Conservation (phyloP, 2,888 invertebrate species). For the Himalopsyche anomala region DNA sequence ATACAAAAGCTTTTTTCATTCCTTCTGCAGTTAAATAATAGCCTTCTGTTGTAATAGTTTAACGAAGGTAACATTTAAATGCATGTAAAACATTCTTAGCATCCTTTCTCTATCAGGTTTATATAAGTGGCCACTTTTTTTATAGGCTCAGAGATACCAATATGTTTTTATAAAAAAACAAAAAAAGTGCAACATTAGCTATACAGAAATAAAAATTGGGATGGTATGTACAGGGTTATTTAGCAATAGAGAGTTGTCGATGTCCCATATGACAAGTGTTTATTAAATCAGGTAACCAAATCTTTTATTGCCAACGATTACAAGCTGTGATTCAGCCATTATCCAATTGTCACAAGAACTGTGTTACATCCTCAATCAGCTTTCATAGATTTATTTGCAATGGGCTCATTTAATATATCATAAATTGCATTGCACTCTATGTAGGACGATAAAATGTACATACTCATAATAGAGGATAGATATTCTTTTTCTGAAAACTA, state of each 20-base stretch:
- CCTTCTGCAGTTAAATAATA: too few species aligned
- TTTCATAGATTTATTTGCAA: constrained; percentile 29
- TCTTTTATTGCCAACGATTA: constrained; percentile 51
- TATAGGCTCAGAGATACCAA: too few species aligned
- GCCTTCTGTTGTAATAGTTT: too few species aligned
- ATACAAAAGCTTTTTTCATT: neutral
- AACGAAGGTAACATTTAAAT: too few species aligned
- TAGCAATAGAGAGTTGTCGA: neutral
- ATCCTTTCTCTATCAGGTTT: too few species aligned
- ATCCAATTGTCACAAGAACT: constrained; percentile 54
- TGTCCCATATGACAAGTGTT: neutral
- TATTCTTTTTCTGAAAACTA: too few species aligned
- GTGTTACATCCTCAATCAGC: constrained; percentile 45
- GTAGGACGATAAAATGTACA: neutral
- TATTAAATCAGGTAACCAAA: constrained; percentile 46
- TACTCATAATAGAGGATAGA: too few species aligned
- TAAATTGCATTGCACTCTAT: neutral
- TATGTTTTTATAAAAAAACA: too few species aligned
- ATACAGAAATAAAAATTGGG: too few species aligned
- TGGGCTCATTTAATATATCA: constrained; percentile 2
- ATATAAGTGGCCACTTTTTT: too few species aligned
- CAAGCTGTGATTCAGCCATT: constrained; percentile 46
- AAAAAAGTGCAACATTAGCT: too few species aligned
- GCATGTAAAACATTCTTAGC: too few species aligned
- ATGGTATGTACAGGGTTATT: neutral